phyloP scores from a whole-genome alignment of 23 tunicate genomes.

The Styela clava region DNA sequence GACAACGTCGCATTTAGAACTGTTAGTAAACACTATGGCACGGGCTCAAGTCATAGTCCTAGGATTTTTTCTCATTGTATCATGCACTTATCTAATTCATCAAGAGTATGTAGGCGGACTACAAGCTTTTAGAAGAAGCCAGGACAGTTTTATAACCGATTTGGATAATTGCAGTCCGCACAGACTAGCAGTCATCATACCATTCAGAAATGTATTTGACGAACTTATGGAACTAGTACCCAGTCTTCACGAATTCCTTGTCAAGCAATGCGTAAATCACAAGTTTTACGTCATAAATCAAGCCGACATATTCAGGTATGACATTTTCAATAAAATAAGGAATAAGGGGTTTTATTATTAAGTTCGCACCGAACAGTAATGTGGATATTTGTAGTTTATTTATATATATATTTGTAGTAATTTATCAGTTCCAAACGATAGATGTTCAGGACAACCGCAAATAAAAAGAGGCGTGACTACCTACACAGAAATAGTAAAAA shows the following conservation, averaged over 20 bases:
- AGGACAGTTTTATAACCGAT: not conserved
- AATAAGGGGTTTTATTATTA: too few species aligned
- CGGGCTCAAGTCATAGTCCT: not conserved
- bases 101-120: not conserved
- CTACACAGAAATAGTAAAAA: too few species aligned
- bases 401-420: too few species aligned
- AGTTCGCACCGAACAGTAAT: too few species aligned
- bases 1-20: too few species aligned
- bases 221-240: slow-evolving; percentile 86
- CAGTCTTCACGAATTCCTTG: slow-evolving; percentile 69
- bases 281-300: slow-evolving; percentile 73
- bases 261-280: slow-evolving; percentile 61
- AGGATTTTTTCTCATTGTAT: not conserved
- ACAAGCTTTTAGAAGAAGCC: not conserved
- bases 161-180: slow-evolving; percentile 41
- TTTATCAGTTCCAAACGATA: too few species aligned
- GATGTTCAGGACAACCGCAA: too few species aligned
- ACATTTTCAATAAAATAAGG: too few species aligned
- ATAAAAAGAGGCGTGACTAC: too few species aligned
- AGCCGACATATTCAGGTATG: slow-evolving; percentile 70
- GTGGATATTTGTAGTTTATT: too few species aligned
- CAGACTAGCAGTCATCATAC: slow-evolving; percentile 72
- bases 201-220: slow-evolving; percentile 85
- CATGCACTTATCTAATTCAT: not conserved
- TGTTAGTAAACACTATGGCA: not conserved